Conservation (phyloP, 2,113 vertebrate genomes). For the Helogale parvula region DNA sequence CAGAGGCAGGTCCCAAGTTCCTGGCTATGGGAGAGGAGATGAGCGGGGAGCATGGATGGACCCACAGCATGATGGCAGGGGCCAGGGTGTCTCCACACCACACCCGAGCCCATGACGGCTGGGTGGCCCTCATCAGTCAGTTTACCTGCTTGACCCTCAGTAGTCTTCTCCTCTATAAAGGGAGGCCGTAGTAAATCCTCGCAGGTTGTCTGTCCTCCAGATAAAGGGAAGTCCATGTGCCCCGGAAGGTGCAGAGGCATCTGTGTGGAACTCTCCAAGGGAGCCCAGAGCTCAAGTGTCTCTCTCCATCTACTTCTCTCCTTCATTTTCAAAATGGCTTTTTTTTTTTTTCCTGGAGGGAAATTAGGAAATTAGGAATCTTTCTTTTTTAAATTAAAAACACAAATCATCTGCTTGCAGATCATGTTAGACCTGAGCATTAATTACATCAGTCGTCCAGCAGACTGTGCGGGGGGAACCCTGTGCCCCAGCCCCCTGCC, state of each 20-base stretch:
- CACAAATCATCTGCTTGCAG: background rate
- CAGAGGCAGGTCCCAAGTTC: background rate
- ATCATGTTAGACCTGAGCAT: background rate
- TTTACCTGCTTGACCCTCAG: background rate
- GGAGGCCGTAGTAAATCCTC: accelerated
- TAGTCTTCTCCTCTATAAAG: background rate
- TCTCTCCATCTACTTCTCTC: background rate
- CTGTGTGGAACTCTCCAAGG: background rate
- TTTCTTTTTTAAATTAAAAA: background rate
- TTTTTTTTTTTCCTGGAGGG: no score
- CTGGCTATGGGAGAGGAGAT: no score
- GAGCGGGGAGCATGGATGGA: accelerated
- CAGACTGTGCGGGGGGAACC: accelerated
- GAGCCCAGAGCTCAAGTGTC: accelerated
- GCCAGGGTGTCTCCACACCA: accelerated
- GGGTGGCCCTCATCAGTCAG: background rate
- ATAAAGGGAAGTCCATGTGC: accelerated
- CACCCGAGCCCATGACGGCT: accelerated
- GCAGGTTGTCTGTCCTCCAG: accelerated
- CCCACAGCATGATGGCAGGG: background rate
- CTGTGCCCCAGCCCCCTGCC: background rate
- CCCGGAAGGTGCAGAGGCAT: background rate
- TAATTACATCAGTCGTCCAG: accelerated
- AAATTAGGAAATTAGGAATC: background rate
- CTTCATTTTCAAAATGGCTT: background rate